phyloP scores from a whole-genome alignment of 2,113 vertebrate genomes.

The Neomonachus schauinslandi region DNA sequence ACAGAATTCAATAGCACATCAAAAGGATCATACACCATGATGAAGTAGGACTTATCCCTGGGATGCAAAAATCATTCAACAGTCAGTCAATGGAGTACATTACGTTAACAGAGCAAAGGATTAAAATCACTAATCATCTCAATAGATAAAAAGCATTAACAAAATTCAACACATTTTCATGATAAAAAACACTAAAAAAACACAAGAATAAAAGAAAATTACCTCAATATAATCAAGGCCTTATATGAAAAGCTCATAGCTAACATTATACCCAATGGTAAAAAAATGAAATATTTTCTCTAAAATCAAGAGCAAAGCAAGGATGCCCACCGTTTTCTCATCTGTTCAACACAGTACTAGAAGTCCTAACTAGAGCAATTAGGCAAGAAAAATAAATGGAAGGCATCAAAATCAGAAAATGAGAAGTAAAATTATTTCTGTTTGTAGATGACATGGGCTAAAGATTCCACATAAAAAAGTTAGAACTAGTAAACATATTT shows the following conservation, averaged over 20 bases:
- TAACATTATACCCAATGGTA: background rate
- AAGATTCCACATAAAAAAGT: background rate
- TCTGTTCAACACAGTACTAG: background rate
- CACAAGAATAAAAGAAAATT: background rate
- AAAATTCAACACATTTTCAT: conserved; percentile 7
- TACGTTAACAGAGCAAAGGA: background rate
- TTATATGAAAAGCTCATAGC: background rate
- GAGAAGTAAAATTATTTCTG: background rate
- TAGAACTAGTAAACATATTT: background rate
- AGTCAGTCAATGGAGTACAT: background rate
- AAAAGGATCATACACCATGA: background rate
- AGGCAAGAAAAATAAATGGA: conserved; percentile 11
- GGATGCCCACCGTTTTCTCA: background rate
- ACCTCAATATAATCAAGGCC: background rate
- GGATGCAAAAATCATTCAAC: background rate
- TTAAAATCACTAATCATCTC: background rate
- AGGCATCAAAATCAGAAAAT: background rate
- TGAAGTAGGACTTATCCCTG: background rate
- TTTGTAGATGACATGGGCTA: background rate
- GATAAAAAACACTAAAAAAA: background rate
- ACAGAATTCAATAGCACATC: background rate
- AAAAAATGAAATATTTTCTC: background rate
- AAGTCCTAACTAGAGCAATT: background rate
- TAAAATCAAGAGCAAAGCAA: background rate
- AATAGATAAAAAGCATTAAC: background rate